A percentile compares a stretch with the other conserved stretches of the same genome.
Conservation (phyloP, 2,113 vertebrate species). For the Salvelinus namaycush region DNA sequence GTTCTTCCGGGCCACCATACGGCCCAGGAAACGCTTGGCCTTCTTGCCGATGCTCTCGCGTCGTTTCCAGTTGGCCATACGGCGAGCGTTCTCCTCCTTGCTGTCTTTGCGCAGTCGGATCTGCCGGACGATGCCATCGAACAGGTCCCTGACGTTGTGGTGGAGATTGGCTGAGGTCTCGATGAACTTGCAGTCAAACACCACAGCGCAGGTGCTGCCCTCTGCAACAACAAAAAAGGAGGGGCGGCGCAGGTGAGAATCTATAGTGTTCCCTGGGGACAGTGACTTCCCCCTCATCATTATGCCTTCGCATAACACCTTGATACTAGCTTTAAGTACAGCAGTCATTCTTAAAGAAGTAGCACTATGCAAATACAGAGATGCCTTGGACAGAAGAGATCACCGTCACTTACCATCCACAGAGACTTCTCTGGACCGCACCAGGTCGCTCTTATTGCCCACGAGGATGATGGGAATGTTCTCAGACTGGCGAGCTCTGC, state of each 20-base stretch:
- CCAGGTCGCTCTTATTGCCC: conserved; percentile 97
- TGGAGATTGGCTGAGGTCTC: conserved; percentile 95
- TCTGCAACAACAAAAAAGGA: conserved; percentile 68
- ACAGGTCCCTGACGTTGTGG: conserved; percentile 92
- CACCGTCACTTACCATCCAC: conserved; percentile 86
- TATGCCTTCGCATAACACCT: not conserved
- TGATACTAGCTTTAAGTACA: not conserved
- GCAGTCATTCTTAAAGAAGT: not conserved
- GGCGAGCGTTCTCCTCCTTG: conserved; percentile 93
- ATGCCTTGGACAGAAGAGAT: not conserved
- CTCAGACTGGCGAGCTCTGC: conserved; percentile 90
- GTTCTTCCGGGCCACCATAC: conserved; percentile 95
- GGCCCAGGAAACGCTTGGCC: conserved; percentile 92
- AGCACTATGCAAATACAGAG: too few species aligned
- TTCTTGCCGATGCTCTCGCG: conserved; percentile 96
- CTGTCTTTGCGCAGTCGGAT: conserved; percentile 95
- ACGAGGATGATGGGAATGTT: conserved; percentile 98
- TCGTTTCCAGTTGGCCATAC: conserved; percentile 89
- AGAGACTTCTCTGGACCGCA: conserved; percentile 95
- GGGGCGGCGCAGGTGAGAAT: conserved; percentile 22
- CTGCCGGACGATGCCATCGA: conserved; percentile 93
- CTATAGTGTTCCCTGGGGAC: not conserved
- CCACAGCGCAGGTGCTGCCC: conserved; percentile 94
- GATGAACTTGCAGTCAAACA: conserved; percentile 98
- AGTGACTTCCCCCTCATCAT: not conserved